These are phyloP conservation scores for Amphimallon solstitiale DNA, from an alignment of 2,888 invertebrate genomes.

Conservation along the genomic window DNA sequence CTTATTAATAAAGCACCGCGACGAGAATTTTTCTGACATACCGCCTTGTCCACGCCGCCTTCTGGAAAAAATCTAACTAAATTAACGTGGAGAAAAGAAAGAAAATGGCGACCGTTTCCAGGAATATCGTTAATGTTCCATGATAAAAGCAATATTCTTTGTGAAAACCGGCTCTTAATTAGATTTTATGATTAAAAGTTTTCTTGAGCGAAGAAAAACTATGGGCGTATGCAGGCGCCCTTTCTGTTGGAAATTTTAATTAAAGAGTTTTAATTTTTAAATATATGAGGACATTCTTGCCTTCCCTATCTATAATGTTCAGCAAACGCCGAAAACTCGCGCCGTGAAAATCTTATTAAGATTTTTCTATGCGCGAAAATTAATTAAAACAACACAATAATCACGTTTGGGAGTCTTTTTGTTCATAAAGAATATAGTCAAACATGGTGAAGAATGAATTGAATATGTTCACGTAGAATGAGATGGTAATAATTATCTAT, in stretches of 20 bases:
- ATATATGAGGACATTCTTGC: slow-evolving; percentile 13
- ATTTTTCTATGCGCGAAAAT: too few relatives aligned
- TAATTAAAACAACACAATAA: too few relatives aligned
- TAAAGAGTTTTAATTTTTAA: slow-evolving; percentile 27
- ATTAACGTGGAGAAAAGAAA: not conserved
- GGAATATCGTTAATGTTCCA: slow-evolving; percentile 19
- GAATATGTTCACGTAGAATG: too few relatives aligned
- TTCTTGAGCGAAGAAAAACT: slow-evolving; percentile 7
- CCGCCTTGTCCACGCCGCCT: too few relatives aligned
- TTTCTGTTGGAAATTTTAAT: slow-evolving; percentile 10
- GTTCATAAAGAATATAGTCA: too few relatives aligned
- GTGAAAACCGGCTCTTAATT: slow-evolving; percentile 18
- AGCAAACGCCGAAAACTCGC: too few relatives aligned
- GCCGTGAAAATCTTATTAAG: too few relatives aligned
- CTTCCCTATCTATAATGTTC: slow-evolving; percentile 5
- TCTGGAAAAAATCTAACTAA: not conserved
- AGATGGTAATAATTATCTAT: too few relatives aligned
- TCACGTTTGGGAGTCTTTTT: too few relatives aligned
- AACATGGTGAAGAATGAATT: too few relatives aligned
- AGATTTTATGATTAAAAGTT: slow-evolving; percentile 33
- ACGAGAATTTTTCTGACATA: not conserved
- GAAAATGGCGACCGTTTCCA: not conserved
- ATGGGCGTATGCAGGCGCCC: not conserved
- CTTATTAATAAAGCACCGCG: not conserved
- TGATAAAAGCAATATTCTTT: slow-evolving; percentile 5